Evolutionary conservation across 1,140 invertebrate genomes (phyloP).

Genomic region (Monomorium pharaonis): DNA sequence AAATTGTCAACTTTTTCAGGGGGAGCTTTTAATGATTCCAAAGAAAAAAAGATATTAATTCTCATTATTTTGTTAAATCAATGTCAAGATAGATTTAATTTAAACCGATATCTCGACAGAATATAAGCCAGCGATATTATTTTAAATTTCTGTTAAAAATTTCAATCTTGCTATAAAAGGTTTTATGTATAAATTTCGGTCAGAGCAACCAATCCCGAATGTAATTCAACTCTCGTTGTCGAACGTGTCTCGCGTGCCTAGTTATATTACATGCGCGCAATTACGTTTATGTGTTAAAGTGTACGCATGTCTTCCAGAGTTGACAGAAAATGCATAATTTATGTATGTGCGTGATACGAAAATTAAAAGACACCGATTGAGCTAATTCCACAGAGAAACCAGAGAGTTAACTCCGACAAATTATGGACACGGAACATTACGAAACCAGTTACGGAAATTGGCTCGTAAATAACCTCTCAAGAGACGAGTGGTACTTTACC

Average conservation of each 20-base stretch:
- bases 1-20: background rate
- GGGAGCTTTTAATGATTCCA: background rate
- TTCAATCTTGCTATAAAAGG: background rate
- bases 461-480: slow-evolving; percentile 2
- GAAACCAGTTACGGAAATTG: slow-evolving; percentile 29
- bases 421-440: background rate
- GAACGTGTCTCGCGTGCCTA: background rate
- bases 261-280: slow-evolving; percentile 1
- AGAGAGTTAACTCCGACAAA: background rate
- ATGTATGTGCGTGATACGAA: background rate
- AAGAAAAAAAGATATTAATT: background rate
- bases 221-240: background rate
- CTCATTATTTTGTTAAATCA: background rate
- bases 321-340: background rate
- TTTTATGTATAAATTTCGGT: background rate
- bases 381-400: background rate
- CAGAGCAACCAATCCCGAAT: background rate
- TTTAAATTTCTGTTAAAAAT: slow-evolving; percentile 8
- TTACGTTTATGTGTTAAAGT: background rate
- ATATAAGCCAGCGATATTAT: background rate
- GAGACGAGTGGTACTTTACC: background rate
- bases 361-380: slow-evolving; percentile 27
- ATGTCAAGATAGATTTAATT: background rate
- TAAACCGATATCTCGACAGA: background rate
- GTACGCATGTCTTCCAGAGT: background rate